A percentile compares a stretch with the other conserved stretches of the same genome.
These are phyloP conservation scores for Medauroidea extradentata DNA, from an alignment of 1,140 invertebrate genomes.

Conservation along the genomic window DNA sequence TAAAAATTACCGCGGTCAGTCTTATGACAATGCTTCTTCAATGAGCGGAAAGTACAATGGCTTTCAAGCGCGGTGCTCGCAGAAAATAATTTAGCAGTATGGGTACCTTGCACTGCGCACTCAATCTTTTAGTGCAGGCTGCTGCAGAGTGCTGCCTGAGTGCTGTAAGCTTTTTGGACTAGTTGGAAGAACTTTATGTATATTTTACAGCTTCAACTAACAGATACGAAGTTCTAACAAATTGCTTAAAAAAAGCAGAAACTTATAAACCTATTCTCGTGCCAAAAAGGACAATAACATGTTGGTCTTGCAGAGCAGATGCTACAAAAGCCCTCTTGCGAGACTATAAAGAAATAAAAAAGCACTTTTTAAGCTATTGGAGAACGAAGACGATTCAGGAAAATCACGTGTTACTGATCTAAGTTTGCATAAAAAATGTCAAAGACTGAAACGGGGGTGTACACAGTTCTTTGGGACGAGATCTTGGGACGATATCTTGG, in stretches of 20 bases:
- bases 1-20: constrained; percentile 20
- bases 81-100: constrained; percentile 18
- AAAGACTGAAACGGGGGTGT: constrained; percentile 2
- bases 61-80: constrained; percentile 17
- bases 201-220: constrained; percentile 9
- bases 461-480: constrained; percentile 12
- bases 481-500: constrained; percentile 16
- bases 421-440: constrained; percentile 21
- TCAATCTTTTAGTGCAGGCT: constrained; percentile 18
- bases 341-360: constrained; percentile 10
- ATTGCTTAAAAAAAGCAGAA: constrained; percentile 1
- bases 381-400: constrained; percentile 19
- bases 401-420: constrained; percentile 19
- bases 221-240: constrained; percentile 5
- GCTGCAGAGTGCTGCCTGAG: constrained; percentile 1
- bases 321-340: constrained; percentile 18
- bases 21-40: constrained; percentile 22
- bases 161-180: constrained; percentile 10
- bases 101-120: constrained; percentile 17
- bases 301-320: constrained; percentile 13
- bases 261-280: too few relatives aligned
- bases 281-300: constrained; percentile 11
- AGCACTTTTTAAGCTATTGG: constrained; percentile 12
- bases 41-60: constrained; percentile 26
- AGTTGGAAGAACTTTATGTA: constrained; percentile 10